A percentile compares a stretch with the other conserved stretches of the same genome.
These are phyloP conservation scores for Epinephelus coioides DNA, from an alignment of 2,797 vertebrate genomes.

Conservation along the genomic window DNA sequence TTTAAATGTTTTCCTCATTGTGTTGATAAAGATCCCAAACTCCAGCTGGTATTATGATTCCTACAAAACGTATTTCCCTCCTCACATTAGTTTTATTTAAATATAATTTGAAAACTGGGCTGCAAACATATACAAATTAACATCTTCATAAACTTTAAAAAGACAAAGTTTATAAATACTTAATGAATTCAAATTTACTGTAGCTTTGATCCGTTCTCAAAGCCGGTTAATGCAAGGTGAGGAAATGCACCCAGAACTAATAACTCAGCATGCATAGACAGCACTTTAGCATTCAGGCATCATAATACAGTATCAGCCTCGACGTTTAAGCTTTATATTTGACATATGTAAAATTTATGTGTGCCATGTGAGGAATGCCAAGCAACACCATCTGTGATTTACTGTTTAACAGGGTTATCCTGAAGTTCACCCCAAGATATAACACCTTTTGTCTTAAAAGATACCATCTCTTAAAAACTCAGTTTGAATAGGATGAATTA, in stretches of 20 bases:
- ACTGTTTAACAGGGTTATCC: slow-evolving; percentile 1
- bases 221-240: slow-evolving; percentile 11
- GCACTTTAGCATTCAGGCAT: slow-evolving; percentile 14
- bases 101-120: background rate
- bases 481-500: background rate
- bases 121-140: background rate
- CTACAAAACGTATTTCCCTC: background rate
- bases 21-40: slow-evolving; percentile 1
- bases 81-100: background rate
- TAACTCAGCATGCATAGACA: slow-evolving; percentile 4
- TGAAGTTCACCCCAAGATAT: slow-evolving; percentile 7
- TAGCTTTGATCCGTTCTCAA: background rate
- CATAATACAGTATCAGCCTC: slow-evolving; percentile 1
- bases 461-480: background rate
- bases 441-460: background rate
- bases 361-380: background rate
- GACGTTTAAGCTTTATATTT: slow-evolving; percentile 23
- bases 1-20: background rate
- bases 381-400: slow-evolving; percentile 29
- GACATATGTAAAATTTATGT: slow-evolving; percentile 10
- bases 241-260: background rate
- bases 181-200: slow-evolving; percentile 6
- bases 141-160: background rate
- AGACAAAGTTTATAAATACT: background rate
- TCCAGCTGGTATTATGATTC: background rate